phyloP scores from a whole-genome alignment of 2,797 vertebrate genomes.

The Myioborus miniatus region DNA sequence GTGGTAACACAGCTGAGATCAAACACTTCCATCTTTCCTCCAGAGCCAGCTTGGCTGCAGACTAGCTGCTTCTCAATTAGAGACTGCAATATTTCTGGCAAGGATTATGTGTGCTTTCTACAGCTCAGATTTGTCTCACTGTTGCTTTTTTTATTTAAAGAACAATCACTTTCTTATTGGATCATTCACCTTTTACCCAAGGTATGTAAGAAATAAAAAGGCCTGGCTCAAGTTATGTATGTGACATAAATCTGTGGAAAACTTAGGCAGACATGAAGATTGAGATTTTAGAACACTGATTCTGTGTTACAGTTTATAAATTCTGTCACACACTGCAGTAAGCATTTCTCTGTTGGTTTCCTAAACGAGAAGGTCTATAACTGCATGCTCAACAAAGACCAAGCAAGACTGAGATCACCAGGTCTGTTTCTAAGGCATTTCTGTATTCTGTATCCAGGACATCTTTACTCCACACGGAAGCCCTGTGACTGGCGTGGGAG shows the following conservation, averaged over 20 bases:
- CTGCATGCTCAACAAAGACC: neutral
- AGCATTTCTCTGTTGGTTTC: neutral
- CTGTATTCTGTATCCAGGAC: neutral
- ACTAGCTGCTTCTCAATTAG: constrained; percentile 33
- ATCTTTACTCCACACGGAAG: neutral
- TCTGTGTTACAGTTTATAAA: neutral
- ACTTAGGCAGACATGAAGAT: neutral
- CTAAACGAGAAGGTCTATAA: neutral
- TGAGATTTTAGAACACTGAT: neutral
- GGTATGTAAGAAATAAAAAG: neutral
- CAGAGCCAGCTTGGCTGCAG: constrained; percentile 56
- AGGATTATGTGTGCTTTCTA: neutral
- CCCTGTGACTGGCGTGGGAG: too few species aligned
- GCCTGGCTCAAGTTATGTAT: neutral
- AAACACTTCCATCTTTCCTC: constrained; percentile 33
- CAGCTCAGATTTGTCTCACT: neutral
- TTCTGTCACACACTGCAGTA: neutral
- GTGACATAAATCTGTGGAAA: neutral
- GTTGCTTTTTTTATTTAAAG: neutral
- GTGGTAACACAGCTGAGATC: constrained; percentile 62
- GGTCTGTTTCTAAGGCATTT: neutral
- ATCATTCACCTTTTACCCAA: neutral
- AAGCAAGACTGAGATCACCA: neutral
- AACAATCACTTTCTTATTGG: neutral
- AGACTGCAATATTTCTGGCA: constrained; percentile 29